Evolutionary conservation across 2,888 invertebrate species (phyloP), one percentile per base, ranked within the genome.

Genomic region (Pogonocherus hispidulus): DNA sequence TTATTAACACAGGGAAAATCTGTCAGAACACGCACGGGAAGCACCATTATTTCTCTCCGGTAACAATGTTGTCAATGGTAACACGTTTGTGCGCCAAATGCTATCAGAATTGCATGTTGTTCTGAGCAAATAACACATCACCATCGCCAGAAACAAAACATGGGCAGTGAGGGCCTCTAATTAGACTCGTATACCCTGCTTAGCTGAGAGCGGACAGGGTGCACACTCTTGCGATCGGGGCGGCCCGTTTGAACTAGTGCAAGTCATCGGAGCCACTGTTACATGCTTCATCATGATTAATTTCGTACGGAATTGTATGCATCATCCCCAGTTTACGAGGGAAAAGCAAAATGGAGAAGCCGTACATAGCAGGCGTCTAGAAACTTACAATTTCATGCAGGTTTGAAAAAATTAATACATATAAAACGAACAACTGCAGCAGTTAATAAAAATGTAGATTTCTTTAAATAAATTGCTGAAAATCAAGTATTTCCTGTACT

Each of bases 241-340:
- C 79, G 78, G 78, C 57, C 63, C 63, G 69, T 80, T 78, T 79
- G 77, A 79, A 76, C 60, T 67, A 66, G 56, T 60, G 65, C 70
- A 66, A 64, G 47, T 71, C 71, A 71, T 51, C 60, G 47, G 57
- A 64, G 67, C 66, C 71, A 66, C 74, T 70, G 64, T 79, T 79
- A 80, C 78, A 78, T 80, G 80, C 81, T 77, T 79, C 80, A 81
- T 82, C 80, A 78, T 80, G 80, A 82, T 83, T 82, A 81, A 82
- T 82, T 82, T 80, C 78, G 67, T 64, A 57, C 19, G 35, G 70
- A 70, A 76, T 79, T 78, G 70, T 77, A 70, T 71, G 56, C 70
- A 76, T 75, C 77, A 78, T 78, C 76, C 71, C 74, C 64, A 16
- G 2, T 16, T 59, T 60, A 46, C 16, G 35, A 57, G 47, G 35